Percentiles rank a stretch among this genome's conserved stretches.
These are phyloP conservation scores for Spicauda simplicius DNA, from an alignment of 2,888 invertebrate genomes.

Conservation along the genomic window DNA sequence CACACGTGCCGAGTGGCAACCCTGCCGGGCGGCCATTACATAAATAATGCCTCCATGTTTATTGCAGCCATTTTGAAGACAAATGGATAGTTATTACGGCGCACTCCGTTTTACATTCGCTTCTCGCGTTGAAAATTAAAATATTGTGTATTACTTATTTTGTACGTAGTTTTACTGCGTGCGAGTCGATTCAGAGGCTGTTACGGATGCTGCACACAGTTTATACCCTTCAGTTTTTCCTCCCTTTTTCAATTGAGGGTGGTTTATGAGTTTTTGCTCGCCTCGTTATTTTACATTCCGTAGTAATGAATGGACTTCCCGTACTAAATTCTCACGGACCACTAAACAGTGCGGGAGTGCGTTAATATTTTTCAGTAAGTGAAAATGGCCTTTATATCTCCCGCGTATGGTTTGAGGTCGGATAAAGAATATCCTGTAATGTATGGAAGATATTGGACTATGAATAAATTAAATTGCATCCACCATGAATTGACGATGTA, in stretches of 20 bases:
- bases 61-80: conserved; percentile 84
- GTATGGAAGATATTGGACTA: conserved; percentile 1
- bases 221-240: conserved; percentile 54
- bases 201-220: conserved; percentile 56
- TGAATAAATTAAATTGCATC: conserved; percentile 26
- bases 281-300: conserved; percentile 54
- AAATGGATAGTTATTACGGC: conserved; percentile 84
- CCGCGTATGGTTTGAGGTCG: conserved; percentile 25
- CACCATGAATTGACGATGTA: conserved; percentile 15
- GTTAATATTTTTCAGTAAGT: conserved; percentile 40
- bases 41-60: conserved; percentile 84
- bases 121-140: conserved; percentile 79
- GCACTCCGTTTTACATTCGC: conserved; percentile 82
- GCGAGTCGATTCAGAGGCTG: conserved; percentile 69
- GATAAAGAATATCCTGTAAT: conserved; percentile 4
- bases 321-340: conserved; percentile 65
- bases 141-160: conserved; percentile 83
- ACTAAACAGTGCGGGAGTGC: conserved; percentile 48
- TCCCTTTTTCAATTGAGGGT: conserved; percentile 45
- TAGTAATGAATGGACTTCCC: conserved; percentile 53
- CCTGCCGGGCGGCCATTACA: conserved; percentile 80
- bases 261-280: conserved; percentile 51
- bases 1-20: conserved; percentile 77
- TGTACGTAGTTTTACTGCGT: conserved; percentile 73
- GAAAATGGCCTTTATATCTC: conserved; percentile 34